These are phyloP conservation scores for Pachyrhynchus sulphureomaculatus DNA, from an alignment of 1,140 invertebrate genomes.

Conservation along the genomic window DNA sequence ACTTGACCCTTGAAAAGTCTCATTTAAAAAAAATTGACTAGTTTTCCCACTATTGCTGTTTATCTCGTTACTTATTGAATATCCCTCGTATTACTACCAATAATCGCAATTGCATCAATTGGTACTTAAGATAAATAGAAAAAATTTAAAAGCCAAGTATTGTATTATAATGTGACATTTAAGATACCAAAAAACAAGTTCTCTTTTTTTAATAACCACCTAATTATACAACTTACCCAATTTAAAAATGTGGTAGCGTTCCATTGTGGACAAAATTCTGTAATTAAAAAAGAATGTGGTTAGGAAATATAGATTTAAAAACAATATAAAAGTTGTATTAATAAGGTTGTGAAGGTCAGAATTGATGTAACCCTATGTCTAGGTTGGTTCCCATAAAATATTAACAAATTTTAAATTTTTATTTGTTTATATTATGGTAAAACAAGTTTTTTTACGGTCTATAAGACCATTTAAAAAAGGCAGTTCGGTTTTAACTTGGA, in stretches of 20 bases:
- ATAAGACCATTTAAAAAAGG: no score
- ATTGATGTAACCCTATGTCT: conserved; percentile 2
- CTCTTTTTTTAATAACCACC: neutral
- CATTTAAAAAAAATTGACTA: no score
- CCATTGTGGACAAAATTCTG: conserved; percentile 35
- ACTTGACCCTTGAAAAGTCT: no score
- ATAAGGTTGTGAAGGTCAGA: neutral
- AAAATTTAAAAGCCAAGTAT: neutral
- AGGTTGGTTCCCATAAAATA: conserved; percentile 4
- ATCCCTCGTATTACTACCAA: no score
- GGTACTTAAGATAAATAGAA: neutral
- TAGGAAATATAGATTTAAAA: conserved; percentile 16
- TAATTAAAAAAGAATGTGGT: conserved; percentile 27
- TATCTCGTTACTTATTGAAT: no score
- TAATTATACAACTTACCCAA: conserved; percentile 32
- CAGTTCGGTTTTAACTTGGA: no score
- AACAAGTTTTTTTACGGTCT: no score
- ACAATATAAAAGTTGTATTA: conserved; percentile 5
- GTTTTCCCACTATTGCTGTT: no score
- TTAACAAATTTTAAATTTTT: neutral
- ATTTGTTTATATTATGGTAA: neutral
- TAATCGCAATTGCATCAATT: no score
- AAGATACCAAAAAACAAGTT: neutral
- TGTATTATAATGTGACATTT: conserved; percentile 16
- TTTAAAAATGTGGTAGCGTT: conserved; percentile 37